Evolutionary conservation across 2,113 vertebrate species (phyloP).

Genomic region (Silurus asotus): DNA sequence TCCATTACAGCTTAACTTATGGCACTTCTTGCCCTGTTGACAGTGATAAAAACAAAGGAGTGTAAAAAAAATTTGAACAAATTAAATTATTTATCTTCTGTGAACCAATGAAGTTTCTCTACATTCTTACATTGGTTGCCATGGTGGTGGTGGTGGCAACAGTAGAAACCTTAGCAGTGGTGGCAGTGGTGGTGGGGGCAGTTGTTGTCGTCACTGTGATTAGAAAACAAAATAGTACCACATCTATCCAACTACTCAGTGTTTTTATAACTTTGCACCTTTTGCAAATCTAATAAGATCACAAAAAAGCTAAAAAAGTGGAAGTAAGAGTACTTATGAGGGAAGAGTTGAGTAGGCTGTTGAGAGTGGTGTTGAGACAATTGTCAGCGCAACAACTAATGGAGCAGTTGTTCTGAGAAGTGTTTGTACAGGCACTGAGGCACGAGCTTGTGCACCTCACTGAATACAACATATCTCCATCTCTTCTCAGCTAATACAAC

Average conservation of each 20-base stretch:
- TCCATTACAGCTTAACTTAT: constrained; percentile 56
- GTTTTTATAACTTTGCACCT: not conserved
- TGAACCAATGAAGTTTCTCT: not conserved
- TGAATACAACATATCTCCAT: constrained; percentile 57
- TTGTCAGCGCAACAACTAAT: constrained; percentile 67
- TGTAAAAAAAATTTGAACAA: not conserved
- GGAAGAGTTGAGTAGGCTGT: constrained; percentile 49
- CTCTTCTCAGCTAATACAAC: constrained; percentile 66
- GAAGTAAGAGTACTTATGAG: constrained; percentile 53
- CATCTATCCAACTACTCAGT: not conserved
- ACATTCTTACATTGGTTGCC: constrained; percentile 63
- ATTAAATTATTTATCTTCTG: not conserved
- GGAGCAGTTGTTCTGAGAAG: constrained; percentile 59
- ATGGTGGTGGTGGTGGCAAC: not conserved
- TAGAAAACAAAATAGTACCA: not conserved
- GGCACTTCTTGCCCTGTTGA: constrained; percentile 75
- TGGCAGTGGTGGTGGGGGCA: constrained; percentile 23
- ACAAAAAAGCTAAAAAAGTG: not conserved
- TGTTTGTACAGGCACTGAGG: constrained; percentile 48
- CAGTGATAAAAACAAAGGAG: constrained; percentile 27
- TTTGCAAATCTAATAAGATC: not conserved
- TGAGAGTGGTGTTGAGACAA: constrained; percentile 67
- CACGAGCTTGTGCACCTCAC: constrained; percentile 56
- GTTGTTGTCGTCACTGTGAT: constrained; percentile 20
- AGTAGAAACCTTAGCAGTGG: not conserved